These are phyloP conservation scores for Drosophila neocordata DNA, from an alignment of 1,140 invertebrate genomes.

Conservation along the genomic window DNA sequence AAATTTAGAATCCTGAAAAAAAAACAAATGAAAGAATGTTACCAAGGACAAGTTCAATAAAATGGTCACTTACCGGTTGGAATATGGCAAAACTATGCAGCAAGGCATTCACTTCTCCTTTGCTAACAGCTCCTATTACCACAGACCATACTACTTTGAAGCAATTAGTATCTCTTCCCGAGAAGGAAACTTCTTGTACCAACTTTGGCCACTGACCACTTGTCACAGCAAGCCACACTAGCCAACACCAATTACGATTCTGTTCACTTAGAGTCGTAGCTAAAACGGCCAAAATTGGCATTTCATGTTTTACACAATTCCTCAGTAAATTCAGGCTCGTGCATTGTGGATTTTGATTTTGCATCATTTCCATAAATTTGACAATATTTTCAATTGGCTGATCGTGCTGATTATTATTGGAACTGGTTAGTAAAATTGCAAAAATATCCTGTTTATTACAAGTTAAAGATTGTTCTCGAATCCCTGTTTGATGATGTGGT, in stretches of 20 bases:
- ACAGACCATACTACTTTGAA: constrained; percentile 56
- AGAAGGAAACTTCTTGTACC: constrained; percentile 18
- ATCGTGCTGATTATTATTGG: constrained; percentile 45
- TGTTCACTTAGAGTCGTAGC: constrained; percentile 80
- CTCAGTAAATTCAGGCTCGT: constrained; percentile 81
- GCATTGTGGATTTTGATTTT: constrained; percentile 55
- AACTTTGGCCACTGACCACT: constrained; percentile 81
- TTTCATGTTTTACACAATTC: constrained; percentile 66
- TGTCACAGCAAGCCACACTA: constrained; percentile 84
- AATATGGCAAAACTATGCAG: constrained; percentile 85
- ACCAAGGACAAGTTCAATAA: neutral
- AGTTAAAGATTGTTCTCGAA: constrained; percentile 39
- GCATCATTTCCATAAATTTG: constrained; percentile 63
- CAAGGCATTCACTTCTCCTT: constrained; percentile 83
- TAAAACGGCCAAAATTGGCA: constrained; percentile 85
- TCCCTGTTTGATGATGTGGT: constrained; percentile 34
- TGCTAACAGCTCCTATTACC: constrained; percentile 81
- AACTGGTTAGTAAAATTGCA: constrained; percentile 66
- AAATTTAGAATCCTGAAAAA: constrained; percentile 54
- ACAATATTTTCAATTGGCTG: constrained; percentile 30
- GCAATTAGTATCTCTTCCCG: constrained; percentile 28
- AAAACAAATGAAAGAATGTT: neutral
- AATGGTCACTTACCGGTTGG: constrained; percentile 66
- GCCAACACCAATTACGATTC: constrained; percentile 83
- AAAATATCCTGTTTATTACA: constrained; percentile 67